Evolutionary conservation across 2,888 invertebrate species (phyloP).

Genomic region (Drosophila greeni): DNA sequence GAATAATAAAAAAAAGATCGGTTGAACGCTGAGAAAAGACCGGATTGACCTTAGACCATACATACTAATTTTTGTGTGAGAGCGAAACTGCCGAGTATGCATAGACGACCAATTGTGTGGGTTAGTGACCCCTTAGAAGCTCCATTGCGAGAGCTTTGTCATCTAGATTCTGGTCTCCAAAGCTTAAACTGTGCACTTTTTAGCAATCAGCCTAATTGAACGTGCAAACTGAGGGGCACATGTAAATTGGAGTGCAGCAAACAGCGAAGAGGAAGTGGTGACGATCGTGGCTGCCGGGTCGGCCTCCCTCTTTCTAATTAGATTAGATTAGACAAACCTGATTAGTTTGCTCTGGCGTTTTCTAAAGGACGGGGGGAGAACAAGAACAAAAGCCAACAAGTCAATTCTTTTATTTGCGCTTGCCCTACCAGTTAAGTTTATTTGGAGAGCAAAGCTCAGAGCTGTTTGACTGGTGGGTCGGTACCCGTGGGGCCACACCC

Average conservation of each 20-base stretch:
- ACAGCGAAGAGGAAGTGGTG: slow-evolving; percentile 13
- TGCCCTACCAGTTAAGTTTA: slow-evolving; percentile 20
- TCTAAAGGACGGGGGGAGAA: slow-evolving; percentile 12
- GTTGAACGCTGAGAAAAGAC: too few relatives aligned
- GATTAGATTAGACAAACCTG: slow-evolving; percentile 60
- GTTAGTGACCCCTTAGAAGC: slow-evolving; percentile 29
- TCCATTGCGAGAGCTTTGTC: slow-evolving; percentile 26
- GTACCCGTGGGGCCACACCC: slow-evolving; percentile 21
- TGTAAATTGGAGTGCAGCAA: slow-evolving; percentile 44
- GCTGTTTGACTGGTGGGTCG: slow-evolving; percentile 14
- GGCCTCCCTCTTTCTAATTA: slow-evolving; percentile 48
- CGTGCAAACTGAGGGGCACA: slow-evolving; percentile 9
- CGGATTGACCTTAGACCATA: background rate
- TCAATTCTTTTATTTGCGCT: slow-evolving; percentile 16
- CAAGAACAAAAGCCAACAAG: slow-evolving; percentile 14
- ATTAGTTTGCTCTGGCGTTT: slow-evolving; percentile 38
- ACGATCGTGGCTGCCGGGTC: slow-evolving; percentile 19
- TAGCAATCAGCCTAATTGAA: slow-evolving; percentile 24
- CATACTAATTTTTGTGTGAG: background rate
- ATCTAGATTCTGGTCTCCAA: background rate
- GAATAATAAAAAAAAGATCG: too few relatives aligned
- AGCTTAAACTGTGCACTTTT: slow-evolving; percentile 17
- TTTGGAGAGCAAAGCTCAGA: slow-evolving; percentile 27
- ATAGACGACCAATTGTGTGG: background rate
- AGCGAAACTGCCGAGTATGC: background rate